Base-by-base conservation (phyloP, 2,888 invertebrate genomes). In the Acleris emargana region DNA sequence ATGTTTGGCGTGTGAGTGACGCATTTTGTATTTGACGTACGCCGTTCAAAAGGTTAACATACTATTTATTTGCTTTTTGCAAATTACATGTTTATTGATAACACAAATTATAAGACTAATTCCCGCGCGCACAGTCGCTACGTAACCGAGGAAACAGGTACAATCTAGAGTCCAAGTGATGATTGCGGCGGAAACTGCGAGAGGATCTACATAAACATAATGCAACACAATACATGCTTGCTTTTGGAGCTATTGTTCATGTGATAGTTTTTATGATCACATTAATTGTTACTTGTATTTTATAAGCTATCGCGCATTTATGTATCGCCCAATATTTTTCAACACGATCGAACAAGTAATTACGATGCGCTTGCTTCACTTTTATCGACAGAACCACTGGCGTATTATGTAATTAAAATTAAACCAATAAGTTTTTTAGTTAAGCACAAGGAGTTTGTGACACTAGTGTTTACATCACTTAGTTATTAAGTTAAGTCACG, bases 401-500 rank as follows among this genome's bases (percentile, higher is more conserved):
- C 3, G 43, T 43, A 43, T 13, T 13, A 32, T 7, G 32, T 9
- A 32, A 32, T 32, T 7, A 9, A 32, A 9, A 9, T 32, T 25
- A 22, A 52, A 43, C 57, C 32, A 51, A 58, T n/a, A 52, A 58
- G 22, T 58, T 47, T 32, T 50, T 20, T 47, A 52, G 16, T 18
- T 43, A 18, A 63, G 47, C 53, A 47, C 58, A 47, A 32, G 58
- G 32, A 43, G 11, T 62, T 43, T 52, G 25, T 53, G 38, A 53
- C 25, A 38, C 47, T 58, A 51, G 43, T 43, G 20, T 54, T 43
- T 25, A 38, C 63, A 45, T 58, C 52, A 53, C 53, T 49, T 64
- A 49, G 42, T 49, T 58, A 53, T 25, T 54, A 54, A 49, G 47
- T 25, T 6, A 25, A 18, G 32, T 53, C 47, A 22, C 52, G 42